Base-by-base conservation (phyloP, 1,140 invertebrate genomes). In the Trichonephila clavata region DNA sequence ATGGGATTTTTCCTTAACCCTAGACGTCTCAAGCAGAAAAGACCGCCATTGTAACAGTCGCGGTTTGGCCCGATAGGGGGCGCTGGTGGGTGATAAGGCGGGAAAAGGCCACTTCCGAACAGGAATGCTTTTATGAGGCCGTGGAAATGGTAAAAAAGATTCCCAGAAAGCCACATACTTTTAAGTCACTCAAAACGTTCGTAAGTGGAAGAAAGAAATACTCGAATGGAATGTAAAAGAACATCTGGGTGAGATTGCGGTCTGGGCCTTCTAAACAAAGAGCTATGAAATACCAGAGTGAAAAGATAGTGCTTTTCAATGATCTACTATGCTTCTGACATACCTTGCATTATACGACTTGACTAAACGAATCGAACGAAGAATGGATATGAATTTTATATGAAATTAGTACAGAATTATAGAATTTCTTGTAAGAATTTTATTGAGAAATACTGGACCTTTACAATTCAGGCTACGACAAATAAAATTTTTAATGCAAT, bases 1-100 rank as follows among this genome's bases (percentile, higher is more conserved):
- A 92, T 92, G 91, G 91, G 81, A 86, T 68, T 92, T 92, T 61
- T 86, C 83, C 50, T 92, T 92, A 92, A 92, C 91, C 90, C 91
- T 20, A 68, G 91, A 92, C 63, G 91, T 92, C 91, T 92, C 91
- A 86, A 92, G 50, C 83, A 92, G 83, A 92, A 68, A 81, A 57
- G 32, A 24, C 32, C 59, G 27, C 27, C 71, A 32, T 32, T 77
- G 24, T 39, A 32, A 77, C 24, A 77, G 7, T 32, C 83, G 20
- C n/a, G 18, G 91, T 39, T 92, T 86, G 84, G 91, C 43, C 87
- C 91, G 91, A 32, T 86, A 92, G 91, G 84, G 57, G 91, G 91
- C 91, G 91, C 91, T 83, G n/a, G 43, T 13, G 32, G 81, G 21
- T 24, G 61, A 84, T 84, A 89, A 92, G 90, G 87, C 65, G 87